These are phyloP conservation scores for Oryzias curvinotus DNA, from an alignment of 2,113 vertebrate genomes.

Conservation along the genomic window DNA sequence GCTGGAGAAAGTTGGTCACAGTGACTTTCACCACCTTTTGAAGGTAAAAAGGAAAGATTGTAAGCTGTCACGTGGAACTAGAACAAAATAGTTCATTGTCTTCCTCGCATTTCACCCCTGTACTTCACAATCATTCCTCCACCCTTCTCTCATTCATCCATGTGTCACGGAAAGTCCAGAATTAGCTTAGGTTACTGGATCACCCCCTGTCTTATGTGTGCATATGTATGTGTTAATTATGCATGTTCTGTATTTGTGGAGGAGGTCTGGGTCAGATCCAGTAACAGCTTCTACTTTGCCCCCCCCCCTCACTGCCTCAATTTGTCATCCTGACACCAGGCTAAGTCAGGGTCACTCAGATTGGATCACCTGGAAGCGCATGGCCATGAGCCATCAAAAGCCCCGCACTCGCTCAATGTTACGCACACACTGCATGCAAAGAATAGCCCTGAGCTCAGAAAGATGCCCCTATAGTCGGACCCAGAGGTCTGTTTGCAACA, in stretches of 20 bases:
- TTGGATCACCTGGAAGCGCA: slow-evolving; percentile 34
- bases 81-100: slow-evolving; percentile 1
- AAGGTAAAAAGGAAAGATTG: slow-evolving; percentile 6
- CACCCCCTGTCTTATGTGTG: slow-evolving; percentile 8
- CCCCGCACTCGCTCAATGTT: background rate
- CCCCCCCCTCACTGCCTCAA: slow-evolving; percentile 28
- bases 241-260: slow-evolving; percentile 38
- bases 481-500: slow-evolving; percentile 26
- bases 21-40: background rate
- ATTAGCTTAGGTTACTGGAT: slow-evolving; percentile 42
- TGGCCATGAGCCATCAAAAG: slow-evolving; percentile 33
- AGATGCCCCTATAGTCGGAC: slow-evolving; percentile 37
- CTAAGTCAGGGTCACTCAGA: slow-evolving; percentile 46
- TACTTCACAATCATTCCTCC: slow-evolving; percentile 12
- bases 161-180: slow-evolving; percentile 44
- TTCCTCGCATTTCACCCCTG: slow-evolving; percentile 4
- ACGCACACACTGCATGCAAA: slow-evolving; percentile 21
- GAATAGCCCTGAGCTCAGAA: slow-evolving; percentile 38
- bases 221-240: slow-evolving; percentile 11
- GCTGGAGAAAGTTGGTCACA: slow-evolving; percentile 6
- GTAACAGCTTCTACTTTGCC: slow-evolving; percentile 29
- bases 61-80: background rate
- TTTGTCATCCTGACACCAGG: slow-evolving; percentile 33
- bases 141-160: slow-evolving; percentile 19
- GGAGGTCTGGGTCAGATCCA: slow-evolving; percentile 46